Percentiles rank a stretch among this genome's conserved stretches.
These are phyloP conservation scores for Nicator chloris DNA, from an alignment of 2,113 vertebrate species.

Conservation along the genomic window DNA sequence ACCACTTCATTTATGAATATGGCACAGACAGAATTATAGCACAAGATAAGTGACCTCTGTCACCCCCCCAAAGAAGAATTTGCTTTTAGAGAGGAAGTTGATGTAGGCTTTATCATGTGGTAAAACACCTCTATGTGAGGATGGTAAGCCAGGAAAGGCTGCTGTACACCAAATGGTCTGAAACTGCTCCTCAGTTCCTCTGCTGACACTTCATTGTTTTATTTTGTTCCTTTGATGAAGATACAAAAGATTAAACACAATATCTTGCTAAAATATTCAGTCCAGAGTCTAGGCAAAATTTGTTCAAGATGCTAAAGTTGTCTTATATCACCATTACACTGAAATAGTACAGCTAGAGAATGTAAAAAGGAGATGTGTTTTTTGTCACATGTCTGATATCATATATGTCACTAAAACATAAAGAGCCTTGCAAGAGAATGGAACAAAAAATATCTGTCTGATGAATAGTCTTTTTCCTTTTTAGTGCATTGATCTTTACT, in stretches of 20 bases:
- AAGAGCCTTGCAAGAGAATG: neutral
- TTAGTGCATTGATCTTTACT: neutral
- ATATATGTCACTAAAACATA: neutral
- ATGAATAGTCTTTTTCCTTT: neutral
- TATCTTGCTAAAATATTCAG: neutral
- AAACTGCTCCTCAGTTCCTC: neutral
- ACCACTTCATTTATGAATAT: slow-evolving; percentile 5
- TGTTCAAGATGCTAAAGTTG: neutral
- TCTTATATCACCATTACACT: neutral
- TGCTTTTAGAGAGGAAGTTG: neutral
- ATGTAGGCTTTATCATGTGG: neutral
- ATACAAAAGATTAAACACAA: neutral
- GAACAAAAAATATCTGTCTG: neutral
- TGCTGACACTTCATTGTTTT: neutral
- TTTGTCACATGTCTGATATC: neutral
- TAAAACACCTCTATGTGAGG: neutral
- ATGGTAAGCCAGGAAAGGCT: neutral
- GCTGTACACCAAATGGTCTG: neutral
- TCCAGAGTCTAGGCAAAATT: neutral
- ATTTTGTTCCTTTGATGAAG: neutral
- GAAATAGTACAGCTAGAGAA: neutral
- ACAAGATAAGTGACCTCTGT: neutral
- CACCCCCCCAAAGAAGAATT: slow-evolving; percentile 8
- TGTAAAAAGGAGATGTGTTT: neutral
- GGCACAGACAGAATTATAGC: neutral